Evolutionary conservation across 2,797 vertebrate species (phyloP).

Genomic region (Chelon labrosus): DNA sequence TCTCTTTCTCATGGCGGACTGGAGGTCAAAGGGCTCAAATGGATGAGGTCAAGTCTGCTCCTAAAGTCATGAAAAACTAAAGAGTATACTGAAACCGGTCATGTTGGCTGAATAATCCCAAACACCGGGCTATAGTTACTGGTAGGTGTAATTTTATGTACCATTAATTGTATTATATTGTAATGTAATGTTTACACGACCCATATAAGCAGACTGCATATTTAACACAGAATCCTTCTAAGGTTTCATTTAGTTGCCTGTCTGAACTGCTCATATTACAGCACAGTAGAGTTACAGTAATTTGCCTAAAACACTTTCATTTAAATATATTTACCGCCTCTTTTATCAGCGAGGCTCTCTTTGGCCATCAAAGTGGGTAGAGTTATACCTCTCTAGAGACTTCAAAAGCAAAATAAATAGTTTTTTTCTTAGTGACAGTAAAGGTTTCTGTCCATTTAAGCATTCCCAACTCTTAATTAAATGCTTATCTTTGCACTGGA

Average conservation of each 20-base stretch:
- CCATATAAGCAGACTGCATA: slow-evolving; percentile 6
- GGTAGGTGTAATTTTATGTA: slow-evolving; percentile 79
- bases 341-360: background rate
- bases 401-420: background rate
- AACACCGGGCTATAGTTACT: slow-evolving; percentile 67
- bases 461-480: background rate
- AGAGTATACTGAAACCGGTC: slow-evolving; percentile 67
- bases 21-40: slow-evolving; percentile 64
- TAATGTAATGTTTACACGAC: slow-evolving; percentile 15
- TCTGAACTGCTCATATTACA: background rate
- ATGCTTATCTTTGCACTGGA: background rate
- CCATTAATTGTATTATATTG: slow-evolving; percentile 40
- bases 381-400: background rate
- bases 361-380: background rate
- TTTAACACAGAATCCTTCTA: slow-evolving; percentile 5
- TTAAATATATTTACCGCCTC: background rate
- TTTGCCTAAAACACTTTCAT: background rate
- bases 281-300: background rate
- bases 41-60: slow-evolving; percentile 74
- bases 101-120: slow-evolving; percentile 75
- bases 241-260: slow-evolving; percentile 1
- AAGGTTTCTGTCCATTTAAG: background rate
- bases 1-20: slow-evolving; percentile 23
- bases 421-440: background rate
- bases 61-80: slow-evolving; percentile 66